These are phyloP conservation scores for Mythimna albipuncta DNA, from an alignment of 2,888 invertebrate species.

Conservation along the genomic window DNA sequence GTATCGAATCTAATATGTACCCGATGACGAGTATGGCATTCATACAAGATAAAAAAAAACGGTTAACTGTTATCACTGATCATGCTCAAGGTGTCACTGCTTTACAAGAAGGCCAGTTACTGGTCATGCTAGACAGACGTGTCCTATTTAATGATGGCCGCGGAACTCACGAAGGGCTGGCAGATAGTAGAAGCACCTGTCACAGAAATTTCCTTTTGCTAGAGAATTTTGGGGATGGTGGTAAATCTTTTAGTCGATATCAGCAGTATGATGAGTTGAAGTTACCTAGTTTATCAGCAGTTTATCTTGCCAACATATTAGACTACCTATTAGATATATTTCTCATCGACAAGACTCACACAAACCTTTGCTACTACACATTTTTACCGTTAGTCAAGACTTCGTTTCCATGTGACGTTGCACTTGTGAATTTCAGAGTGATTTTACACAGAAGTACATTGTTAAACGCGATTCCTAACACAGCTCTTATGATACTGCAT, in stretches of 20 bases:
- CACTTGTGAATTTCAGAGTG: slow-evolving; percentile 79
- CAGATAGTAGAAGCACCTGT: slow-evolving; percentile 95
- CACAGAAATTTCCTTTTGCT: slow-evolving; percentile 81
- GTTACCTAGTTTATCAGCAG: slow-evolving; percentile 80
- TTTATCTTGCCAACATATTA: slow-evolving; percentile 74
- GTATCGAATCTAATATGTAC: slow-evolving; percentile 98
- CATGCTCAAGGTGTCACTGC: slow-evolving; percentile 98
- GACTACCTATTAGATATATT: slow-evolving; percentile 79
- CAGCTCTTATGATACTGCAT: slow-evolving; percentile 79
- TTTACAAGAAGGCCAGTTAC: slow-evolving; percentile 96
- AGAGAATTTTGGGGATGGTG: slow-evolving; percentile 75
- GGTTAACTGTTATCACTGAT: slow-evolving; percentile 95
- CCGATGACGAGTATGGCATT: slow-evolving; percentile 97
- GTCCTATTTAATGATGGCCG: slow-evolving; percentile 98
- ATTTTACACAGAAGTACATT: slow-evolving; percentile 65
- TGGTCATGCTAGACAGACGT: slow-evolving; percentile 98
- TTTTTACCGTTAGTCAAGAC: slow-evolving; percentile 81
- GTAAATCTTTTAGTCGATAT: slow-evolving; percentile 33
- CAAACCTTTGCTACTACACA: slow-evolving; percentile 73
- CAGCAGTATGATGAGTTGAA: slow-evolving; percentile 58
- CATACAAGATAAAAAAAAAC: slow-evolving; percentile 93
- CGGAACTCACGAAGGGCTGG: slow-evolving; percentile 97
- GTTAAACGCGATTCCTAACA: slow-evolving; percentile 65
- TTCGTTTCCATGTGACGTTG: slow-evolving; percentile 83
- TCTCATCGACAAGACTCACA: slow-evolving; percentile 74